Base-by-base conservation (phyloP, 2,797 vertebrate species). In the Potorous gilbertii region DNA sequence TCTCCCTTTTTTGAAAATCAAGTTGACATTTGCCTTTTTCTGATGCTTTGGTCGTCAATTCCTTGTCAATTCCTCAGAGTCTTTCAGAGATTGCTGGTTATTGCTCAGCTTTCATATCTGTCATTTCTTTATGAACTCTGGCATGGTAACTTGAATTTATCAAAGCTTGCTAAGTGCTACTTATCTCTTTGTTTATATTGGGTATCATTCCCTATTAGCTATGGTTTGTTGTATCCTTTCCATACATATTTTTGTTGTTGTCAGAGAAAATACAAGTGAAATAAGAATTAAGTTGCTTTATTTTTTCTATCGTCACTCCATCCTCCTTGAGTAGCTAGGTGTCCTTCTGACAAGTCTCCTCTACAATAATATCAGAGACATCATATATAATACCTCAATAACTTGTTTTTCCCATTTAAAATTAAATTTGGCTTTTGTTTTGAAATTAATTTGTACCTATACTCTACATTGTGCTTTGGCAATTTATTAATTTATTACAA, bases 381-480 rank as follows among this genome's bases (percentile, higher is more conserved):
- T 34, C 31, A 66, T 34, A 14, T 34, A 34, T 13, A 59, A 31
- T 31, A 59, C 28, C 28, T 59, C 29, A 12, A 29, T 59, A 29
- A 31, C 91, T 91, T 96, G 56, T 92, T 66, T 90, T 94, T 96
- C 34, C 90, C 91, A 1, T 12, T 92, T 90, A 93, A 81, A 92
- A 90, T 62, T 62, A 92, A 93, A 90, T 93, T 92, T 14, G 92
- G 55, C 92, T 93, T 96, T 55, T 95, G 34, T 94, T 81, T 93
- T 40, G 94, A 90, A 97, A 95, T 54, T 87, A 50, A 66, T 92
- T 95, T 93, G 46, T 94, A 94, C 24, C 9, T 96, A 0, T 89
- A 92, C 16, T 93, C 29, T 55, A 4, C 91, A 91, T 90, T 96
- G 10, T 18, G 0, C 16, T 28, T 3, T 92, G 0, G 54, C 28